Evolutionary conservation across 2,888 invertebrate species (phyloP), one percentile per base, ranked within the genome.

Genomic region (Tetrapedia diversipes): DNA sequence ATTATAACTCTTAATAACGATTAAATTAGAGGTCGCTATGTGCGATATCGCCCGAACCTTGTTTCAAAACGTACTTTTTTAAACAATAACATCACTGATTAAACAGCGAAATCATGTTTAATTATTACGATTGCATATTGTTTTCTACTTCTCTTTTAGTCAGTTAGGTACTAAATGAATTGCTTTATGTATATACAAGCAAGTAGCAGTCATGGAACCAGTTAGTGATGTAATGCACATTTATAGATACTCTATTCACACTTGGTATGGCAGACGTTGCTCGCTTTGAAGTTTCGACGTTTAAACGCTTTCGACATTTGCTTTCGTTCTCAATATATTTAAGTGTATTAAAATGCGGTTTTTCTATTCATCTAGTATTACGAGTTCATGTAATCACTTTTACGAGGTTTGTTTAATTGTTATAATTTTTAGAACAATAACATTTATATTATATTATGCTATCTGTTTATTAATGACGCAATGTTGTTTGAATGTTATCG

Each of bases 221-320:
- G 91, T 91, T 90, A 87, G 85, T 91, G 91, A 91, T 89, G 91
- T 89, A 91, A 91, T 85, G 82, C 63, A 84, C 88, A 83, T 87
- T 90, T 90, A 89, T 87, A 90, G 88, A 81, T 64, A 81, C 81
- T 85, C 87, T 85, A 14, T 86, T 66, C 80, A 81, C 80, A 81
- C 84, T 87, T 84, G 89, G 88, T 86, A 89, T 88, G 86, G 88
- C 82, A 87, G 87, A 83, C 79, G 70, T 77, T 87, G 82, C 86
- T 86, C 81, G 86, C 84, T 86, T 79, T 66, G 64, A 71, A 67
- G 76, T 81, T 81, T 79, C 80, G 80, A 68, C 77, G 65, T 54
- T 45, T 24, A 29, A 63, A 47, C 49, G 51, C 32, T 27, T 57
- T 49, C 34, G 29, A 43, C 27, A 51, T 43, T 24, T 22, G 7